Conservation (phyloP, 2,797 vertebrate genomes). For the Poecilia gillii region DNA sequence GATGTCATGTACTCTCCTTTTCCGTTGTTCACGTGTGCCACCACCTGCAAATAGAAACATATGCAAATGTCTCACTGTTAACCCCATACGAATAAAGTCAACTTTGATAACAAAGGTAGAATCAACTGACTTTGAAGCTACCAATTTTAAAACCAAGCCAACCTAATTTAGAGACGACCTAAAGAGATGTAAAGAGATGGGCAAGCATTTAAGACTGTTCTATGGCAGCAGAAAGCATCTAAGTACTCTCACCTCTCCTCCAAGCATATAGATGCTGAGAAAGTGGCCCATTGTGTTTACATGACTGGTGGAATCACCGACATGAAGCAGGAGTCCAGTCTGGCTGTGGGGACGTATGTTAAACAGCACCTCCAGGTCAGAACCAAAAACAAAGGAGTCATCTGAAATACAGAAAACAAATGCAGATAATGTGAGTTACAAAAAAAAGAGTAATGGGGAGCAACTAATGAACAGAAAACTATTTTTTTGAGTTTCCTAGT, state of each 20-base stretch:
- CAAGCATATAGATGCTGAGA: constrained; percentile 86
- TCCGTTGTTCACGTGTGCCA: constrained; percentile 83
- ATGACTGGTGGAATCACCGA: constrained; percentile 70
- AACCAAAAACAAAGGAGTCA: constrained; percentile 79
- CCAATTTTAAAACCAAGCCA: background rate
- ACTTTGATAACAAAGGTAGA: background rate
- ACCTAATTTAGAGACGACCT: background rate
- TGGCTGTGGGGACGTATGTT: constrained; percentile 84
- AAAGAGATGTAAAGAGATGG: background rate
- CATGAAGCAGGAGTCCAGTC: constrained; percentile 85
- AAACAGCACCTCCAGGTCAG: constrained; percentile 87
- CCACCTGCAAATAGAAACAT: constrained; percentile 78
- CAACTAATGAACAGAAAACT: background rate
- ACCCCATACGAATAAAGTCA: background rate
- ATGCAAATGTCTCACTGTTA: constrained; percentile 11
- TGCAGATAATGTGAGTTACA: background rate
- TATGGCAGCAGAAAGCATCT: background rate
- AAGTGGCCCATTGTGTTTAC: constrained; percentile 60
- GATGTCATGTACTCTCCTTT: constrained; percentile 83
- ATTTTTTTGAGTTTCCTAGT: background rate
- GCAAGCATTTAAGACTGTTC: background rate
- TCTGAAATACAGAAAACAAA: constrained; percentile 72
- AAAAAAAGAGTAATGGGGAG: background rate
- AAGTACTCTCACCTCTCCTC: constrained; percentile 82
- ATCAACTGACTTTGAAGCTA: background rate